These are phyloP conservation scores for Coryphaenoides rupestris DNA, from an alignment of 2,113 vertebrate species.

Conservation along the genomic window DNA sequence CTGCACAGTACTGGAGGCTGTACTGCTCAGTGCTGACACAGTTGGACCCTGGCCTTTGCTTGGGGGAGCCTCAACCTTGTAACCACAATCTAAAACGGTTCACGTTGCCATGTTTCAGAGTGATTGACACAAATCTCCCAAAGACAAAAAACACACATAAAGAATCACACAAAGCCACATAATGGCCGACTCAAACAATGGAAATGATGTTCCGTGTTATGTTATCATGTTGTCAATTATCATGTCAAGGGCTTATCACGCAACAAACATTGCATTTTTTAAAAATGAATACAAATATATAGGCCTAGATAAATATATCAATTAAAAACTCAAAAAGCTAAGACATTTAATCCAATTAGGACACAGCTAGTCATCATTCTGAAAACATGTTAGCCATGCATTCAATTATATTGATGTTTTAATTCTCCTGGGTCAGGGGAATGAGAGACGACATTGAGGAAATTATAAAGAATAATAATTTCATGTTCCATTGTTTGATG, in stretches of 20 bases:
- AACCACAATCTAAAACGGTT: neutral
- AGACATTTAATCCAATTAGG: slow-evolving; percentile 42
- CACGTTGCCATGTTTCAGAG: too few species aligned
- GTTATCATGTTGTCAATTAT: slow-evolving; percentile 41
- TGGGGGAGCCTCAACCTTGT: neutral
- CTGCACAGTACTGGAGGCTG: too few species aligned
- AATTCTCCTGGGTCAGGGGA: slow-evolving; percentile 19
- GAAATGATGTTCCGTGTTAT: neutral
- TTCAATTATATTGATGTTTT: slow-evolving; percentile 33
- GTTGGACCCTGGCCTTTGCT: too few species aligned
- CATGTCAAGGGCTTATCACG: slow-evolving; percentile 22
- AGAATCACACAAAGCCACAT: too few species aligned
- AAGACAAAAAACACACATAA: too few species aligned
- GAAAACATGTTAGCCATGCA: slow-evolving; percentile 44
- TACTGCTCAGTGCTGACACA: too few species aligned
- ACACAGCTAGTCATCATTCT: slow-evolving; percentile 33
- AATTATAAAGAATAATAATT: too few species aligned
- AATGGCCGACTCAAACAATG: too few species aligned
- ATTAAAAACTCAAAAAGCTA: slow-evolving; percentile 45
- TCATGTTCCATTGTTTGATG: too few species aligned
- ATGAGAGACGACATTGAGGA: slow-evolving; percentile 27
- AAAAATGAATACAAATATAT: slow-evolving; percentile 30
- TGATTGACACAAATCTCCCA: too few species aligned
- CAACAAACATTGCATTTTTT: slow-evolving; percentile 35
- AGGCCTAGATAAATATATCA: slow-evolving; percentile 33